Conservation (phyloP, 2,797 vertebrate genomes). For the Urosaurus nigricauda region DNA sequence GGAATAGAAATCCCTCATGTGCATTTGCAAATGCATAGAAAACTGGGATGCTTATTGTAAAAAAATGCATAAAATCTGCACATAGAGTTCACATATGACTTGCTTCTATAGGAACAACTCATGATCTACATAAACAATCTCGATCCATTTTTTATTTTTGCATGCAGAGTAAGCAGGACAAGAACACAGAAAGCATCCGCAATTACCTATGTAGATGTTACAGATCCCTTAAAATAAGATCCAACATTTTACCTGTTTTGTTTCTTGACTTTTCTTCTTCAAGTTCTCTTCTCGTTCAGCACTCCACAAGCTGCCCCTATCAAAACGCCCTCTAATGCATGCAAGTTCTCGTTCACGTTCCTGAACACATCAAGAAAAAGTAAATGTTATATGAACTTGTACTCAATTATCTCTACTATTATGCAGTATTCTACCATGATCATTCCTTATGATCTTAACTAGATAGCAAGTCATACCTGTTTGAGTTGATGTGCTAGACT, state of each 20-base stretch:
- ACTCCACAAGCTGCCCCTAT: conserved; percentile 85
- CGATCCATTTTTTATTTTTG: neutral
- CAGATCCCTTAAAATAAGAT: neutral
- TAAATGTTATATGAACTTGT: neutral
- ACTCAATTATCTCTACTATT: neutral
- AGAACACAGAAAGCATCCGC: neutral
- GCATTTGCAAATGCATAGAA: neutral
- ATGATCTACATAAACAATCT: neutral
- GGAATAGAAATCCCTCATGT: neutral
- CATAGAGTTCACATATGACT: neutral
- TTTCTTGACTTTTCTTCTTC: conserved; percentile 68
- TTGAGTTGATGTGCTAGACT: conserved; percentile 89
- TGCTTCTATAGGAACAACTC: neutral
- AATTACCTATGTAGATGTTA: neutral
- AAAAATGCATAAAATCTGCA: neutral
- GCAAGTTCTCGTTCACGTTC: conserved; percentile 93
- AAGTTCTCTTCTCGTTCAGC: conserved; percentile 77
- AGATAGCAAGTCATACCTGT: conserved; percentile 78
- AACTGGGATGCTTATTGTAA: neutral
- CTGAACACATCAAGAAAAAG: conserved; percentile 72
- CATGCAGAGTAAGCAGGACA: neutral
- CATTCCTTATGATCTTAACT: conserved; percentile 11
- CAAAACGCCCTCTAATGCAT: conserved; percentile 88
- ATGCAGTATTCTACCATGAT: neutral
- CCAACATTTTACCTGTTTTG: conserved; percentile 72